Base-by-base conservation (phyloP, 2,113 vertebrate genomes). In the Lamprotornis superbus region DNA sequence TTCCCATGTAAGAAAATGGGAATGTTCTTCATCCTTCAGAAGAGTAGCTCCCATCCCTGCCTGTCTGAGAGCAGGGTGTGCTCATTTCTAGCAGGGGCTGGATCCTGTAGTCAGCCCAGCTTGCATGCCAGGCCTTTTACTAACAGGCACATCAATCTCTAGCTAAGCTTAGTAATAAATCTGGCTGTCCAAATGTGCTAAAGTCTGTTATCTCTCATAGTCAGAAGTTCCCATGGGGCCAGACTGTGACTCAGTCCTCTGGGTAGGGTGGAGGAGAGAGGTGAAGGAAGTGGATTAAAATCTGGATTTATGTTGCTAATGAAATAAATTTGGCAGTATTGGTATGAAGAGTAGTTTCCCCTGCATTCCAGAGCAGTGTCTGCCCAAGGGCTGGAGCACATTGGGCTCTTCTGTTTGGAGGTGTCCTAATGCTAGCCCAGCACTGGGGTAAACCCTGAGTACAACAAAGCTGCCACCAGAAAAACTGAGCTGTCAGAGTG, bases 221-320 rank as follows among this genome's bases (percentile, higher is more conserved):
- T 89, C 91, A 95, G 75, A 88, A 93, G 75, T 94, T 95, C 82
- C 92, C 83, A 12, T 40, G 87, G 83, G 93, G 76, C 93, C 64
- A 83, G 71, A 83, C 84, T 93, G 96, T 96, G 94, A 96, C 82
- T 95, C 90, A 93, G 82, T 12, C 78, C 30, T 79, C 70, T 93
- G 84, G 70, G 85, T 83, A 93, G 93, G 92, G 94, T 90, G 93
- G 93, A 95, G 83, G 83, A 93, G 52, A 94, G 83, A 87, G 86
- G 89, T 94, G 83, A 92, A 97, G 95, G 96, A 97, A 96, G 35
- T 56, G 93, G 86, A 93, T 92, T 85, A 92, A 94, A 86, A 86
- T 90, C 71, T 88, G 79, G 55, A 90, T 95, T 93, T 95, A 87
- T 90, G 87, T 68, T 81, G 56, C 68, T 88, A 93, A 53, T 86